Evolutionary conservation across 2,113 vertebrate species (phyloP), one percentile per base, ranked within the genome.

Genomic region (Poeciliopsis turrubarensis): DNA sequence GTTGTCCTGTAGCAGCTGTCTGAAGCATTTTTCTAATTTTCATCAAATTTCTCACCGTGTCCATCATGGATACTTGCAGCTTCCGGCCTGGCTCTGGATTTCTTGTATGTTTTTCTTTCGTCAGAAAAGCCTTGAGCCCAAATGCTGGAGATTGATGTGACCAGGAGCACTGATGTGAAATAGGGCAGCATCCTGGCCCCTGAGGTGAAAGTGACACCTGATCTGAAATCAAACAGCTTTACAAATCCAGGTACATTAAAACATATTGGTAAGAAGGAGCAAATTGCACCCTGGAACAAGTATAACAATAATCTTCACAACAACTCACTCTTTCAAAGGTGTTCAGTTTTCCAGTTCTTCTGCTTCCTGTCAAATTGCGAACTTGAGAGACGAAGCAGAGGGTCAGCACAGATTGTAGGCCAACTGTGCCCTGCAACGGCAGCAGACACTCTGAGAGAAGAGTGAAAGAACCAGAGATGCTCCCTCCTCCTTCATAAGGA

Each of bases 91-190:
- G 68, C 47, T 77, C 86, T 94, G 30, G 72, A 64, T 90, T 90
- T 95, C 83, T 85, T 94, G 39, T 76, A 44, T 41, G 79, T 83
- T 86, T 67, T 93, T 79, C 90, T 93, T 41, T 93, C 94, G 68
- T 94, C 93, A 27, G 89, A 87, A 61, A 88, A 70, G 54, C 94
- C 94, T 90, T 97, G 95, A 79, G 95, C 91, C 79, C 86, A 93
- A 79, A 93, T 68, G 3, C 87, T 69, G 62, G 92, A 92, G 39
- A 93, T 68, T 70, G 92, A 92, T 78, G 94, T 81, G 82, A 95
- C 84, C 68, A 96, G 86, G 75, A 97, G 83, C 78, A 95, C 73
- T 80, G 91, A 93, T 30, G 70, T 93, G 68, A 94, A 70, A 70
- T 67, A 83, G 75, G 82, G 78, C 84, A 93, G 77, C 94, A 95